Conservation (phyloP, 2,888 invertebrate species). For the Cheilosia variabilis region DNA sequence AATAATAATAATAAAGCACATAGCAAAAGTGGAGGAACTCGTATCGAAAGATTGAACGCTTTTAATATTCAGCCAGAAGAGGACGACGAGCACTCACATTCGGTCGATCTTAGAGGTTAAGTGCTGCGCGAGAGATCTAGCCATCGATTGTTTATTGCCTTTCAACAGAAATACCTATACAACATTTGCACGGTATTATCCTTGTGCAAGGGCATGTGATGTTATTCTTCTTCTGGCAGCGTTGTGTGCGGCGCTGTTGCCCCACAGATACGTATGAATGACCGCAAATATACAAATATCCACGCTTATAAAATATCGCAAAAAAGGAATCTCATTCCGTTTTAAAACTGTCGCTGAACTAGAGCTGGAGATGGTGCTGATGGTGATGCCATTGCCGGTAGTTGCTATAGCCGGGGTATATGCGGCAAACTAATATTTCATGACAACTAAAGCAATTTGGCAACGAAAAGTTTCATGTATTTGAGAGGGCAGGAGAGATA, state of each 20-base stretch:
- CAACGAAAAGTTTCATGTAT: slow-evolving; percentile 78
- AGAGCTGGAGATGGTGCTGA: slow-evolving; percentile 12
- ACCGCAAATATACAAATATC: slow-evolving; percentile 76
- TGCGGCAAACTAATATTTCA: slow-evolving; percentile 77
- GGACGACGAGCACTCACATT: slow-evolving; percentile 2
- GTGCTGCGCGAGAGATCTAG: slow-evolving; percentile 42
- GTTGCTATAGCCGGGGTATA: slow-evolving; percentile 65
- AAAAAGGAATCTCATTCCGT: slow-evolving; percentile 59
- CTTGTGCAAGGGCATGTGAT: slow-evolving; percentile 27
- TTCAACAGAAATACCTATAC: slow-evolving; percentile 40
- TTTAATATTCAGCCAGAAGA: slow-evolving; percentile 59
- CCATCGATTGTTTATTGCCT: slow-evolving; percentile 62
- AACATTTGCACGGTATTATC: slow-evolving; percentile 4
- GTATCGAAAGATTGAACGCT: slow-evolving; percentile 69
- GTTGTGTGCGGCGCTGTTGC: neutral
- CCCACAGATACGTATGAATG: slow-evolving; percentile 42
- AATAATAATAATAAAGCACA: slow-evolving; percentile 72
- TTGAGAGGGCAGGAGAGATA: slow-evolving; percentile 57
- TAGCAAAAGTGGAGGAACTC: slow-evolving; percentile 30
- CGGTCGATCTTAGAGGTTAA: slow-evolving; percentile 43
- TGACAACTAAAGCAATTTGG: slow-evolving; percentile 79
- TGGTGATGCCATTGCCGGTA: slow-evolving; percentile 6
- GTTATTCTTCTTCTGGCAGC: neutral
- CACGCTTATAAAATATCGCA: slow-evolving; percentile 71
- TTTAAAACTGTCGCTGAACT: slow-evolving; percentile 62